Base-by-base conservation (phyloP, 2,113 vertebrate genomes). In the Dromiciops gliroides region DNA sequence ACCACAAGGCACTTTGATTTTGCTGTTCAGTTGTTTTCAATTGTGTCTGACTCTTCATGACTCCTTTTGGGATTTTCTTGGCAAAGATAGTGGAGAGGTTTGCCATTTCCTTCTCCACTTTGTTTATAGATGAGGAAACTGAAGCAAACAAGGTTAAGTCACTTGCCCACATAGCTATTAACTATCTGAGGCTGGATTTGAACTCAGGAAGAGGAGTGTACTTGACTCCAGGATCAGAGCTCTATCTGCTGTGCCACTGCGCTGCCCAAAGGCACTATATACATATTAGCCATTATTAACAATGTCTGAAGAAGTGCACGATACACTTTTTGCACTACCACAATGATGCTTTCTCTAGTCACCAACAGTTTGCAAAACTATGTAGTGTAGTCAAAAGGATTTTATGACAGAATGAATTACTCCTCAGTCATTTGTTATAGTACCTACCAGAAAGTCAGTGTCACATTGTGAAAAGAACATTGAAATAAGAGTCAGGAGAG, bases 281-380 rank as follows among this genome's bases (percentile, higher is more conserved):
- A 75, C 67, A 44, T 22, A 83, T 44, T 44, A 83, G 44, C 16
- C 8, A 75, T 67, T 67, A 67, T 75, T 44, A 44, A 44, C 14
- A 83, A 83, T 44, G 2, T 19, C n/a, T 75, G 37, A 53, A 47
- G 26, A 48, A 60, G 22, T 44, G n/a, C 19, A 83, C 44, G 0
- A 56, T 91, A 90, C n/a, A 92, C 93, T 95, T 91, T 96, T 28
- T 91, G 91, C 31, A 16, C 47, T n/a, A 92, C 37, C 12, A 51
- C 23, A 89, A 31, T 24, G 48, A 3, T 3, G 50, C 14, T 89
- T 51, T 75, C 26, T 11, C 25, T 93, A 90, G 89, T 89, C 53
- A 83, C 8, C 5, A 8, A 50, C 56, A 50, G 10, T 47, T 48
- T 92, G 51, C 6, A 92, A 92, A 93, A 44, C 7, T 31, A 51